Conservation (phyloP, 2,888 invertebrate species). For the Meloe dianella region DNA sequence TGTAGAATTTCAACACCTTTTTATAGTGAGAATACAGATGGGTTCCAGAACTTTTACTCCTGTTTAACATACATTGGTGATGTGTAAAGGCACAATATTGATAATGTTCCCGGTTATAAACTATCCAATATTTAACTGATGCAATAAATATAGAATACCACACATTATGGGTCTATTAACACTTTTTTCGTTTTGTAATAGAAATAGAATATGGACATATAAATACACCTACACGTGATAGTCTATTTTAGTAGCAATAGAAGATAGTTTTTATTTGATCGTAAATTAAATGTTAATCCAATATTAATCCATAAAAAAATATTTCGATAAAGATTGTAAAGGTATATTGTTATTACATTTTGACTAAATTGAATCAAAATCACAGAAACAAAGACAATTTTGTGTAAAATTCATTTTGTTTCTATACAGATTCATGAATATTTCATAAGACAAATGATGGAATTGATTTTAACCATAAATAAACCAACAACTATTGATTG, state of each 20-base stretch:
- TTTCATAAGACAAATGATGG: background rate
- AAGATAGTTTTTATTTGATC: conserved; percentile 1
- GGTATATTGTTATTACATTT: background rate
- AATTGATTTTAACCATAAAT: conserved; percentile 1
- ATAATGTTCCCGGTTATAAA: too few species aligned
- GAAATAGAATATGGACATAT: background rate
- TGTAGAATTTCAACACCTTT: background rate
- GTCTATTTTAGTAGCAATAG: too few species aligned
- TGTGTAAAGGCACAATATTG: too few species aligned
- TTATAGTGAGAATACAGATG: too few species aligned
- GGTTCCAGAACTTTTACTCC: too few species aligned
- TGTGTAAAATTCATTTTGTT: background rate
- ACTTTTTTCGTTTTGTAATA: background rate
- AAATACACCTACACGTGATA: background rate
- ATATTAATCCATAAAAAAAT: background rate
- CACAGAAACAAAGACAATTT: background rate
- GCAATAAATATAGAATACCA: too few species aligned
- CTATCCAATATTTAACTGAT: too few species aligned
- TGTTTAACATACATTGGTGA: too few species aligned
- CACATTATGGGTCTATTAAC: too few species aligned
- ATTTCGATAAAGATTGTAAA: background rate
- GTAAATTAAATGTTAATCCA: background rate
- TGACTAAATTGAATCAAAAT: background rate
- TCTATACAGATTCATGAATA: background rate
- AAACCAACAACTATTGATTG: background rate